A percentile compares a stretch with the other conserved stretches of the same genome.
Evolutionary conservation across 2,113 vertebrate species (phyloP).

Genomic region (Notiomystis cincta): DNA sequence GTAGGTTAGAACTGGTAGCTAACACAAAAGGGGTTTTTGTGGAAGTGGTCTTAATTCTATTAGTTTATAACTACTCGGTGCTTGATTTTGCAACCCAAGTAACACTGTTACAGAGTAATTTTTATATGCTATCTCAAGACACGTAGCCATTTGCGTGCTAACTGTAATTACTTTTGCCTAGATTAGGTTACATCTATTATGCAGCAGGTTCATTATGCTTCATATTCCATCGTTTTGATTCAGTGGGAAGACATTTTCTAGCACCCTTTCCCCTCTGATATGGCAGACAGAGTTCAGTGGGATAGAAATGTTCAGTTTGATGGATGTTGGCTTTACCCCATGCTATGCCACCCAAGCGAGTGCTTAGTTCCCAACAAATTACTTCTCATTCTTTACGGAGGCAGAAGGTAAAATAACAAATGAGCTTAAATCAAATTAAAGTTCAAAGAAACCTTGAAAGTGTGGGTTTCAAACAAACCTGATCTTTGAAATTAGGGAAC

Average conservation of each 20-base stretch:
- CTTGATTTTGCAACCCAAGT: not conserved
- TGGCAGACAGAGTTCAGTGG: not conserved
- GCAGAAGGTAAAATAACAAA: not conserved
- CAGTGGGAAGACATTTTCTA: not conserved
- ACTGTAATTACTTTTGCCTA: not conserved
- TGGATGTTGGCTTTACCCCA: not conserved
- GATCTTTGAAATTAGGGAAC: not conserved
- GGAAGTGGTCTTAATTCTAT: not conserved
- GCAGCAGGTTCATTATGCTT: not conserved
- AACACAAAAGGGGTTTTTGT: not conserved
- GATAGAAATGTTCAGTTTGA: not conserved
- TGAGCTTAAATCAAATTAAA: not conserved
- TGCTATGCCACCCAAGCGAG: rapidly evolving
- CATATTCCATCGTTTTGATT: not conserved
- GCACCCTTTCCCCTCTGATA: not conserved
- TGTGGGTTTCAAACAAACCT: not conserved
- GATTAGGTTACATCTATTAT: not conserved
- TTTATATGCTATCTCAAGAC: not conserved
- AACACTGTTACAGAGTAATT: not conserved
- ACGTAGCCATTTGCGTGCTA: rapidly evolving
- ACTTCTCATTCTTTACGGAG: not conserved
- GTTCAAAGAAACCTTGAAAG: not conserved
- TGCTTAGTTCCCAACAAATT: not conserved
- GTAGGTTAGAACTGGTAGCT: not conserved
- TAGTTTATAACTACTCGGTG: not conserved